A percentile compares a stretch with the other conserved stretches of the same genome.
Evolutionary conservation across 1,140 invertebrate genomes (phyloP).

Genomic region (Drosophila orena): DNA sequence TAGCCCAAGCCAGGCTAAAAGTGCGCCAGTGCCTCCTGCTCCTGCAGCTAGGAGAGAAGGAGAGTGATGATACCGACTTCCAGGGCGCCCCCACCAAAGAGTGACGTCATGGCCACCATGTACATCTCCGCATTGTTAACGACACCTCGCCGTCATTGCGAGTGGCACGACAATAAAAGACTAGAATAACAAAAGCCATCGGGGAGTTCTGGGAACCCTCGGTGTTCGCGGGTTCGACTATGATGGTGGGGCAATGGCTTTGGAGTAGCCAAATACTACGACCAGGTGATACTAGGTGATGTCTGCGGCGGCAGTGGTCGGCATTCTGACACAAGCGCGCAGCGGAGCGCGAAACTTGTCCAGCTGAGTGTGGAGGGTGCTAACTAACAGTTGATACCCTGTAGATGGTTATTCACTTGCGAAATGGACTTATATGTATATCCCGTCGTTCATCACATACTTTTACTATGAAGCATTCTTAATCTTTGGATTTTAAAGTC

Average conservation of each 20-base stretch:
- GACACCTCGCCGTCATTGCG: constrained; percentile 7
- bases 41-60: constrained; percentile 25
- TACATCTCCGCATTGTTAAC: constrained; percentile 10
- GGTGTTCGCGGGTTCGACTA: constrained; percentile 15
- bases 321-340: constrained; percentile 52
- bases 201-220: constrained; percentile 44
- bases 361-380: neutral
- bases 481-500: no score
- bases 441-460: no score
- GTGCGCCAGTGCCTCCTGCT: constrained; percentile 49
- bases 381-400: constrained; percentile 4
- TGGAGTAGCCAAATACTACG: constrained; percentile 3
- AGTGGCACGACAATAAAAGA: constrained; percentile 31
- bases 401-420: neutral
- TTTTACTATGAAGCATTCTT: no score
- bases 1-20: constrained; percentile 56
- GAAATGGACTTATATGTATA: neutral
- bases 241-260: constrained; percentile 21
- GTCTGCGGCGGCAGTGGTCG: constrained; percentile 19
- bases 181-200: constrained; percentile 21
- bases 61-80: neutral
- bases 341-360: constrained; percentile 40
- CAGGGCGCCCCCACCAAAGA: constrained; percentile 1
- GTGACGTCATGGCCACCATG: constrained; percentile 30
- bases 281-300: constrained; percentile 1